phyloP scores from a whole-genome alignment of 2,888 invertebrate species.

The Archips xylosteana region DNA sequence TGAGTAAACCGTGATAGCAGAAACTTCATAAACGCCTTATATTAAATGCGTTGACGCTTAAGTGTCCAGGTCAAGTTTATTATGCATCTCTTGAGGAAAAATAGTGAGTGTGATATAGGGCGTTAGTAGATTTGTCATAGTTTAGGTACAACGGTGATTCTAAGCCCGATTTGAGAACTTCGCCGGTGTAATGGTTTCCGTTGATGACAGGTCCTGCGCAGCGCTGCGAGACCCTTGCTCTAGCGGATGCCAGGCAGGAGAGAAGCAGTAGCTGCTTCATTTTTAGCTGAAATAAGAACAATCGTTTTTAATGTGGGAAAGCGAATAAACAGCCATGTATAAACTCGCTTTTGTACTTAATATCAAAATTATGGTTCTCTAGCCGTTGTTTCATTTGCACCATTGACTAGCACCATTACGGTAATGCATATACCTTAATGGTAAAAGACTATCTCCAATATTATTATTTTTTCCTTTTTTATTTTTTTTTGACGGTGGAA shows the following conservation, averaged over 20 bases:
- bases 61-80: background rate
- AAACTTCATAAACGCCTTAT: background rate
- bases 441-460: too few relatives aligned
- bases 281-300: background rate
- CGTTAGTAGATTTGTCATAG: background rate
- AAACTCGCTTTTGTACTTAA: too few relatives aligned
- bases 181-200: background rate
- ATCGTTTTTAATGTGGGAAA: background rate
- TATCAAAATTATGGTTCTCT: too few relatives aligned
- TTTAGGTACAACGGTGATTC: background rate
- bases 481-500: too few relatives aligned
- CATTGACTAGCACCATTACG: too few relatives aligned
- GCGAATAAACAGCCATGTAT: too few relatives aligned
- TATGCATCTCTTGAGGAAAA: background rate
- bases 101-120: background rate
- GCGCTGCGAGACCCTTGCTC: background rate
- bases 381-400: too few relatives aligned
- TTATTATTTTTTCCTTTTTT: too few relatives aligned
- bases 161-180: background rate
- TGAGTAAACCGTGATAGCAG: background rate
- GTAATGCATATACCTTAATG: too few relatives aligned
- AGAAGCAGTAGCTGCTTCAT: background rate
- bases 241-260: background rate
- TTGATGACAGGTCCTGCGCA: background rate
- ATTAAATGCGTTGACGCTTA: background rate